Percentiles rank a stretch among this genome's conserved stretches.
These are phyloP conservation scores for Cygnus olor DNA, from an alignment of 2,797 vertebrate genomes.

Conservation along the genomic window DNA sequence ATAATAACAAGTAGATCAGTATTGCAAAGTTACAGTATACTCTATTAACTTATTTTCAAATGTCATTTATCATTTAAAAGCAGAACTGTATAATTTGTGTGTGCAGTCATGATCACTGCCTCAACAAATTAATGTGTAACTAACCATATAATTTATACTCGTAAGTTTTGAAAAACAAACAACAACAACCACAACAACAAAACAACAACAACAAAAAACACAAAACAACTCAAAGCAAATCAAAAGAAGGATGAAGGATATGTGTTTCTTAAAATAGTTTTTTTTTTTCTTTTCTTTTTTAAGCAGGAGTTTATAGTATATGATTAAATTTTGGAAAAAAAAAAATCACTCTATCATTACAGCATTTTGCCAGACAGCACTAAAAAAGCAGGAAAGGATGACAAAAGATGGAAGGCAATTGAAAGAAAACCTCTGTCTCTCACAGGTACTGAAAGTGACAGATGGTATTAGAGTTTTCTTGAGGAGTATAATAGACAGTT, in stretches of 20 bases:
- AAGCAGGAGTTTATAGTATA: background rate
- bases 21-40: background rate
- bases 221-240: too few species aligned
- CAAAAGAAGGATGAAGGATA: background rate
- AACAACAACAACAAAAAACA: too few species aligned
- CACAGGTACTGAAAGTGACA: constrained; percentile 37
- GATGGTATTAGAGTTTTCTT: constrained; percentile 19
- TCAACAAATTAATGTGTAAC: background rate
- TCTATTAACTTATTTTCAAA: background rate
- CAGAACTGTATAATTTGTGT: background rate
- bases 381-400: background rate
- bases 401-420: constrained; percentile 43
- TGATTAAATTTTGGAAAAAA: background rate
- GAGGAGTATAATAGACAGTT: constrained; percentile 14
- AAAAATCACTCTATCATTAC: background rate
- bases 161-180: background rate
- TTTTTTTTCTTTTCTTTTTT: background rate
- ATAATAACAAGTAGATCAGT: background rate
- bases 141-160: background rate
- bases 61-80: background rate
- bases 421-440: constrained; percentile 41
- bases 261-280: background rate
- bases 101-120: background rate
- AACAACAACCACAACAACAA: too few species aligned
- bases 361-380: background rate